Evolutionary conservation across 1,140 invertebrate species (phyloP), one percentile per base, ranked within the genome.

Genomic region (Sycophila sp.): DNA sequence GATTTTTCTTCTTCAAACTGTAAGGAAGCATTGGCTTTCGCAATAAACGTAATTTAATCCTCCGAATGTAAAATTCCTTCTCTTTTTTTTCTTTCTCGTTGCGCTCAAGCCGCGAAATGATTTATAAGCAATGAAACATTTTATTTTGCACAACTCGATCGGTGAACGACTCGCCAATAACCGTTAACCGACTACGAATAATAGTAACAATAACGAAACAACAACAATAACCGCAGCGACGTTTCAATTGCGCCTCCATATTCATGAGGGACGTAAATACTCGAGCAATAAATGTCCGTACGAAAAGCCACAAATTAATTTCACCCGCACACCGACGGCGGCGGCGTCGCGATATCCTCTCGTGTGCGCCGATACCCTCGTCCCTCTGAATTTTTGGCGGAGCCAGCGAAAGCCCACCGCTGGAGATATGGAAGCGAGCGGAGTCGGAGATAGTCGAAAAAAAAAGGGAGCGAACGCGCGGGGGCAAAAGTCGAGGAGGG

Each of bases 301-400:
- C 42, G 69, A 64, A 64, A 58, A 49, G 69, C 51, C 36, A 63
- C 73, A 70, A 66, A 73, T 75, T 62, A 69, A 58, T 72, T 72
- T 69, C 51, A 51, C 53, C 45, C 53, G 49, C 64, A 30, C 2
- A 60, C 5, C 53, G 40, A 13, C 10, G 53, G 11, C 51, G 22
- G 60, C 40, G 15, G 7, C 19, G 10, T 17, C 22, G 24, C 53
- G 55, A 69, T 42, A 42, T 30, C 22, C 22, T 34, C 40, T 22
- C 19, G 42, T 47, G 63, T 26, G 45, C 63, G 30, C 40, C 63
- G 22, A 65, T 65, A 65, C 55, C 36, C 60, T 60, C 45, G 24
- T 19, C 28, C 45, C 30, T 49, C 36, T 34, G 47, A 51, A 64
- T 64, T 51, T 64, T 64, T 34, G 45, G 32, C 40, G 32, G 28